Evolutionary conservation across 2,888 invertebrate genomes (phyloP).

Genomic region (Alsophila aescularia): DNA sequence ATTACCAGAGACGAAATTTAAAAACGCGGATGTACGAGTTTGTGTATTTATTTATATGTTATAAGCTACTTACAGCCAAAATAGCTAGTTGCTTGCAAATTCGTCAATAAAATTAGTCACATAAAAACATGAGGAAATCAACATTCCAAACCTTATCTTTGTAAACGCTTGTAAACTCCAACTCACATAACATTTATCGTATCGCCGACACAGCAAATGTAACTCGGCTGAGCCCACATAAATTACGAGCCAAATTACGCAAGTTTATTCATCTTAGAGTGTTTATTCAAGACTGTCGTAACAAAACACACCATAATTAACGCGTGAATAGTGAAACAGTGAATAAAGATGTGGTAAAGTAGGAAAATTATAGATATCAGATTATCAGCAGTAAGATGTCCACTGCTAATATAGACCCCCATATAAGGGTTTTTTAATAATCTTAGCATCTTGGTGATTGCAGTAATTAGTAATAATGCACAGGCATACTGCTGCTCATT

Average conservation of each 20-base stretch:
- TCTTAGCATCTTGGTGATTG: too few relatives aligned
- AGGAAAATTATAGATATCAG: too few relatives aligned
- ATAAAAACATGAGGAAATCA: not conserved
- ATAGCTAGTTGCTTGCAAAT: not conserved
- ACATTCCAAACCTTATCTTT: conserved; percentile 1
- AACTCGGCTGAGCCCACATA: conserved; percentile 30
- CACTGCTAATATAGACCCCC: too few relatives aligned
- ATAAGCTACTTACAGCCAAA: too few relatives aligned
- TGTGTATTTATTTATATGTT: too few relatives aligned
- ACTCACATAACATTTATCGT: conserved; percentile 28
- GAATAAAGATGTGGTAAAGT: not conserved
- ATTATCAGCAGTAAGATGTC: too few relatives aligned
- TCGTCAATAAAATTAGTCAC: not conserved
- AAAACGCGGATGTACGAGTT: too few relatives aligned
- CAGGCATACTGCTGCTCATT: too few relatives aligned
- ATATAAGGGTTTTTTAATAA: too few relatives aligned
- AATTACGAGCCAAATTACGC: conserved; percentile 34
- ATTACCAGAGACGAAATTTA: too few relatives aligned
- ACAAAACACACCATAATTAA: conserved; percentile 16
- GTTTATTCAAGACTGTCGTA: conserved; percentile 28
- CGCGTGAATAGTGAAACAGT: not conserved
- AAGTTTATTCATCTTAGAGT: conserved; percentile 37
- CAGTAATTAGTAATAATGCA: too few relatives aligned
- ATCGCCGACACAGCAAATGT: conserved; percentile 25
- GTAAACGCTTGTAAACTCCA: conserved; percentile 23